These are phyloP conservation scores for Spongia lamella DNA, from an alignment of 37 sponge, comb jelly and placozoan species.

Conservation along the genomic window DNA sequence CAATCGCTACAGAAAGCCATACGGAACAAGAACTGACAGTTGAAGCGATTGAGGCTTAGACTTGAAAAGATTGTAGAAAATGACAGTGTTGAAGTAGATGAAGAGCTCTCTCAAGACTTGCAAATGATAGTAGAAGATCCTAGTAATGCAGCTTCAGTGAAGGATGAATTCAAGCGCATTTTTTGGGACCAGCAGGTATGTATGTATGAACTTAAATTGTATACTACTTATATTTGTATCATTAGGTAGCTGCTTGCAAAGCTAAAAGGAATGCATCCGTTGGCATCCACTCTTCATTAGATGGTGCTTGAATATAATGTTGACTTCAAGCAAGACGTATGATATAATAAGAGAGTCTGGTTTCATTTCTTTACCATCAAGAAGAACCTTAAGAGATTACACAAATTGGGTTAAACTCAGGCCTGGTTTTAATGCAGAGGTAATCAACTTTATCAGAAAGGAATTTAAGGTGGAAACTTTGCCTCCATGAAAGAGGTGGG, in stretches of 20 bases:
- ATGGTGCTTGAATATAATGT: slow-evolving; percentile 23
- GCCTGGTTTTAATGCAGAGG: slow-evolving; percentile 45
- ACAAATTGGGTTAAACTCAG: slow-evolving; percentile 26
- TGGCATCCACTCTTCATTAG: slow-evolving; percentile 23
- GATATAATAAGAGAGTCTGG: slow-evolving; percentile 10
- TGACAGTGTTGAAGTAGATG: too few species aligned
- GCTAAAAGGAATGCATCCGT: slow-evolving; percentile 1
- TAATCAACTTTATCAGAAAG: background rate
- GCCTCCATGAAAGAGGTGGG: slow-evolving; percentile 34
- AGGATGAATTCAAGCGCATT: background rate
- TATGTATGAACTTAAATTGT: background rate
- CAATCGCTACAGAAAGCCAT: too few species aligned
- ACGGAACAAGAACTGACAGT: too few species aligned
- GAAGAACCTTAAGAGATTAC: slow-evolving; percentile 55
- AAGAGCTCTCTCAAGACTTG: too few species aligned
- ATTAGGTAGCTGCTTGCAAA: background rate
- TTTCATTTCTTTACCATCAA: slow-evolving; percentile 42
- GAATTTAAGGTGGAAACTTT: slow-evolving; percentile 25
- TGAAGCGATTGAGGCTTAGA: too few species aligned
- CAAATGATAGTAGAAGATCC: too few species aligned
- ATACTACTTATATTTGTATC: background rate
- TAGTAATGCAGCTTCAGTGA: too few species aligned
- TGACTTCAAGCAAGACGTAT: slow-evolving; percentile 10
- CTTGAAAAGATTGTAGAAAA: too few species aligned
- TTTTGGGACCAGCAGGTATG: slow-evolving; percentile 23